Base-by-base conservation (phyloP, 2,113 vertebrate genomes). In the Gulo gulo region DNA sequence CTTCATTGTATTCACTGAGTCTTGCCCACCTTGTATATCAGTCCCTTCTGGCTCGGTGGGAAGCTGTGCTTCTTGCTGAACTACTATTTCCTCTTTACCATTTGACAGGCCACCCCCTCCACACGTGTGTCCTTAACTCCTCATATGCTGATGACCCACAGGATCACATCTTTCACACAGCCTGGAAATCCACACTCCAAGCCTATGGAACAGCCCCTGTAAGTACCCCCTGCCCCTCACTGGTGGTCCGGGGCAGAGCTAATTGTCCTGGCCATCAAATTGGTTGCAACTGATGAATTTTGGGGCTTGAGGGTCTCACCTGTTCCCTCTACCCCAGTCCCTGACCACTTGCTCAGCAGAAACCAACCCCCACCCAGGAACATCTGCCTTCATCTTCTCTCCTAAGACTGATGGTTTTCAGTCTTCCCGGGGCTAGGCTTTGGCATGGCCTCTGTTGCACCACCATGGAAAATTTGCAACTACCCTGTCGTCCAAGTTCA, bases 131-230 rank as follows among this genome's bases (percentile, higher is more conserved):
- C 50, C 29, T 26, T 74, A 76, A 29, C 18, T 20, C 2, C 14
- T 78, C 12, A 7, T 10, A 13, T 4, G 0, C 1, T 1, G 2
- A 26, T 24, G 20, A 26, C 6, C 39, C 18, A 20, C 8, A 36
- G 21, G 6, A 15, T 7, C 63, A 67, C 3, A 45, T 63, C 6
- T 59, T 36, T 45, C 6, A 29, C 11, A 6, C 12, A 47, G 14
- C 6, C 20, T 6, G 36, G 45, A 36, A n/a, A 59, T 20, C 0
- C 0, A 26, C 4, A 6, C 4, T 81, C 36, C 20, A 42, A 69
- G 31, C 29, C 26, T 82, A 1, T 3, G 55, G 24, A 21, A 34
- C 2, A 42, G 26, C 42, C 36, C 20, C 36, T 24, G 23, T n/a
- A 4, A 3, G 8, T 20, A n/a, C 24, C 18, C 20, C 20, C 1